These are phyloP conservation scores for Cranoglanis bouderius DNA, from an alignment of 2,113 vertebrate genomes.

Conservation along the genomic window DNA sequence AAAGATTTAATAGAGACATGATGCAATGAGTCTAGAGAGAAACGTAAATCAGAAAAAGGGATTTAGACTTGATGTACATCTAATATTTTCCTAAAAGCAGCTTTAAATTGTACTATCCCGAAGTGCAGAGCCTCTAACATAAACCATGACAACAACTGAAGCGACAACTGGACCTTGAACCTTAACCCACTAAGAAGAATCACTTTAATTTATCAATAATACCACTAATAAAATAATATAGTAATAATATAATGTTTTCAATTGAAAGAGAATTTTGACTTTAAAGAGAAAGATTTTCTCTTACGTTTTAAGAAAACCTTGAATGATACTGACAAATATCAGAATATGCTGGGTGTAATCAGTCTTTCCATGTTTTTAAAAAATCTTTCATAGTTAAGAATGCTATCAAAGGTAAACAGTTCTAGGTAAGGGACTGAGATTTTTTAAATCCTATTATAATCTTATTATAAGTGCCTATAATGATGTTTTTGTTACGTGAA, in stretches of 20 bases:
- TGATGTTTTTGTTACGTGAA: not conserved
- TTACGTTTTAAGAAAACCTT: slow-evolving; percentile 13
- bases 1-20: not conserved
- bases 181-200: no score
- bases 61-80: no score
- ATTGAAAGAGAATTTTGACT: not conserved
- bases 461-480: not conserved
- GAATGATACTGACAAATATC: not conserved
- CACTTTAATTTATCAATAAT: no score
- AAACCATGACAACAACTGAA: no score
- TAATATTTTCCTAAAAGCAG: no score
- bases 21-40: no score
- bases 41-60: no score
- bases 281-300: not conserved
- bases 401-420: not conserved
- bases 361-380: not conserved
- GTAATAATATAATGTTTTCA: not conserved
- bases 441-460: not conserved
- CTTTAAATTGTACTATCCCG: no score
- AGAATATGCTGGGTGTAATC: not conserved
- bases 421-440: not conserved
- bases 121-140: no score
- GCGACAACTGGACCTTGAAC: no score
- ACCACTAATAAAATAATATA: not conserved
- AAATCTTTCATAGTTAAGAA: not conserved